Base-by-base conservation (phyloP, 2,797 vertebrate species). In the Fistularia commersonii region DNA sequence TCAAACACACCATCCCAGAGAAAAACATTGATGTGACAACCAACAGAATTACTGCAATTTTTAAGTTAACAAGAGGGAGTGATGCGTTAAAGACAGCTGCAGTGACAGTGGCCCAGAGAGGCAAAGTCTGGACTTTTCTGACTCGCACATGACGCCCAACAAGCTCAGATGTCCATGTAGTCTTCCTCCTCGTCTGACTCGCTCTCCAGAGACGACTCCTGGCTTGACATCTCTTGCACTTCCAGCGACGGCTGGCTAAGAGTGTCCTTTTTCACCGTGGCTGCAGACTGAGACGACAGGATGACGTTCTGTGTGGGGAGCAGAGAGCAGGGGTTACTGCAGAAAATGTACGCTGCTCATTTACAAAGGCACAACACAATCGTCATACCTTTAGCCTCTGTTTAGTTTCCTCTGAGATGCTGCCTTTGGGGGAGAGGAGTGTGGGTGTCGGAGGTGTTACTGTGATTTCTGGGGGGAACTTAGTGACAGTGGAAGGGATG, bases 401-500 rank as follows among this genome's bases (percentile, higher is more conserved):
- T 78, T 99, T 99, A 87, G 97, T 99, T 82, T 98, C 97, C 88
- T 99, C 96, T 3, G 97, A 99, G 86, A 99, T 94, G 90, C 96
- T 98, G 88, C 97, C 96, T 86, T 97, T 98, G 52, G 97, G 97
- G 33, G 97, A 98, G 58, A 99, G 95, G 41, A 99, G 92, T 8
- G 97, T 99, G 41, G 97, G 97, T 3, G 97, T 99, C 7, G 97
- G 97, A 6, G 97, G 97, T 0, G 97, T 99, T 65, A 99, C 95
- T 3, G 97, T 99, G 91, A 99, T 99, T 85, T 99, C 97, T 2
- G 97, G 97, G 6, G 97, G 97, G 82, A 96, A 99, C 89, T 97
- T 98, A 79, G 93, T 88, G 63, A 94, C 80, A 4, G 93, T 89
- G 32, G 94, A 93, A 41, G 97, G 97, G 83, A 99, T 98, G 86